Base-by-base conservation (phyloP, 2,888 invertebrate species). In the Cenopis cana region DNA sequence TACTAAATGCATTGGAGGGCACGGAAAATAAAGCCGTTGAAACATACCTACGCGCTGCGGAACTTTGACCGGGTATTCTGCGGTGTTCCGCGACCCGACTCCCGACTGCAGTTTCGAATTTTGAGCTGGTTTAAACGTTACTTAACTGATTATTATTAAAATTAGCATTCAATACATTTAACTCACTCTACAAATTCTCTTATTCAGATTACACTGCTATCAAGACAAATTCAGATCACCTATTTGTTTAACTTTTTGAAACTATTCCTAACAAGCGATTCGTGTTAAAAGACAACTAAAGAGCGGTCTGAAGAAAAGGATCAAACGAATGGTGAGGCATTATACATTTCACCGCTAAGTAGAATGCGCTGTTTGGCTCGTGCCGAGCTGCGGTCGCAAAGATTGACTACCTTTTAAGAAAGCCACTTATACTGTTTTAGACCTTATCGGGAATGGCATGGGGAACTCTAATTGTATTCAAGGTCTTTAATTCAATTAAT, bases 271-370 rank as follows among this genome's bases (percentile, higher is more conserved):
- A 77, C 76, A 77, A 76, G 77, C 68, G 72, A 81, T 73, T 76
- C 79, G 73, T 79, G 81, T 76, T 78, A 77, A 74, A 75, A 73
- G 75, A 76, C 74, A 78, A 77, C 76, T 76, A 83, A 80, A 78
- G 72, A 82, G 80, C 81, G 81, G 77, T 52, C 54, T 46, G 73
- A 74, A 73, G 77, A 78, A 78, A 81, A 83, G 78, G 78, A 79
- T 78, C 76, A 80, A 85, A 75, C 74, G 77, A 74, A 75, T 73
- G 84, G 76, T 73, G 76, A 75, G 78, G 80, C 85, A 88, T 85
- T 81, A 88, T 88, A 90, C 86, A 88, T 86, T 84, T 89, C 87
- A 89, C 84, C 83, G 85, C 88, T 93, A 92, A 93, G 92, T 93
- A 93, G 89, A 90, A 89, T 91, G 77, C 85, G 83, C 81, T 93